Percentiles rank a stretch among this genome's conserved stretches.
Conservation (phyloP, 2,888 invertebrate genomes). For the Drosophila mayaguana region DNA sequence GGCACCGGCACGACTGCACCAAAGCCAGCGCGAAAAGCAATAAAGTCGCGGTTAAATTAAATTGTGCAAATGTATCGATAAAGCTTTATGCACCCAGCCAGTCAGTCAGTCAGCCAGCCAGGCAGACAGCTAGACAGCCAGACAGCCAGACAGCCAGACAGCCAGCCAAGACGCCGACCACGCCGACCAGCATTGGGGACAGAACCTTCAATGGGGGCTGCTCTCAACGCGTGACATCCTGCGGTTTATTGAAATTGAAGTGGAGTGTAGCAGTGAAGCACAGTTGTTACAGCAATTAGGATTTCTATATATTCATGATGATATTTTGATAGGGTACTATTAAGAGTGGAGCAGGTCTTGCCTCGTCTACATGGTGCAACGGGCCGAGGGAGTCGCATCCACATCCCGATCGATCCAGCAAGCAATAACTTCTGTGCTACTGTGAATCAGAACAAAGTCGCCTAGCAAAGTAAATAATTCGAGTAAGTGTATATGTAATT, state of each 20-base stretch:
- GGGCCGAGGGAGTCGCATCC: too few species aligned
- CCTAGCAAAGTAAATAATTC: background rate
- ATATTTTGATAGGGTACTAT: conserved; percentile 9
- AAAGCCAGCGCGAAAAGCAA: conserved; percentile 64
- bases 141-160: conserved; percentile 16
- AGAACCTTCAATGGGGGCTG: background rate
- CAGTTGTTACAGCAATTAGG: conserved; percentile 16
- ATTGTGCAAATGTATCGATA: conserved; percentile 78
- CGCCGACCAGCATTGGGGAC: background rate
- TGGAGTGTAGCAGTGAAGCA: conserved; percentile 6
- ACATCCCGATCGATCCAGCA: too few species aligned
- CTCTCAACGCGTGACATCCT: conserved; percentile 20
- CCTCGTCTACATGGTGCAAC: background rate
- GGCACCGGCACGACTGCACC: conserved; percentile 57
- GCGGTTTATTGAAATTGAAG: conserved; percentile 20
- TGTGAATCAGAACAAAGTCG: too few species aligned
- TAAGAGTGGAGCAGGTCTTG: background rate
- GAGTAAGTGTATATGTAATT: background rate
- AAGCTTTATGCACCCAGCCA: conserved; percentile 57
- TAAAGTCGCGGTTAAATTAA: conserved; percentile 79
- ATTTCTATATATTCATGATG: conserved; percentile 10
- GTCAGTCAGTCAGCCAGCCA: conserved; percentile 4
- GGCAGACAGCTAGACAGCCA: conserved; percentile 20
- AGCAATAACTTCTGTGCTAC: too few species aligned
- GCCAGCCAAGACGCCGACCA: conserved; percentile 4